phyloP scores from a whole-genome alignment of 64 coral and sea anemone species.

The Orbicella faveolata region DNA sequence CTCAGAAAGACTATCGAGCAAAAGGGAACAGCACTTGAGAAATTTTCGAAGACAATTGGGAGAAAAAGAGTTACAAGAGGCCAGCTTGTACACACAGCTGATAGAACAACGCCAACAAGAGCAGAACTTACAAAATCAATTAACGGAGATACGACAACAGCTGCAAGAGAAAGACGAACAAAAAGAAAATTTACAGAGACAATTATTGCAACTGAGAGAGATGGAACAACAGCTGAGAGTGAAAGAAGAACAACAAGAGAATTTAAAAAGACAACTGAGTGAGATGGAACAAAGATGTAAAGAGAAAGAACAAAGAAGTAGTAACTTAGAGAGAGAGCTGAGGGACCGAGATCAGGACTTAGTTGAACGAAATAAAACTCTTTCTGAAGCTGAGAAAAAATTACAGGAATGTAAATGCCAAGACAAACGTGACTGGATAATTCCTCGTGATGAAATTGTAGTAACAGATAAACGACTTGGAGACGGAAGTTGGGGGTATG shows the following conservation, averaged over 20 bases:
- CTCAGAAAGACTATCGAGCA: slow-evolving; percentile 21
- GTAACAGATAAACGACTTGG: slow-evolving; percentile 10
- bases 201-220: not conserved
- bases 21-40: not conserved
- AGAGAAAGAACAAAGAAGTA: not conserved
- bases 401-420: not conserved
- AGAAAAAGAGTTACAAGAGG: not conserved
- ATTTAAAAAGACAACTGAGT: not conserved
- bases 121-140: not conserved
- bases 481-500: slow-evolving; percentile 25
- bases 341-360: not conserved
- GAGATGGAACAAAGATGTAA: not conserved
- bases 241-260: not conserved
- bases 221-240: not conserved
- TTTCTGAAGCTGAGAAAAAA: slow-evolving; percentile 10
- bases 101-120: not conserved
- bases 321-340: not conserved
- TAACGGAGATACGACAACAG: not conserved
- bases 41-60: not conserved
- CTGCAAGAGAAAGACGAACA: not conserved
- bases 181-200: not conserved
- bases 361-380: not conserved
- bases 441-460: slow-evolving; percentile 30
- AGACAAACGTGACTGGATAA: not conserved
- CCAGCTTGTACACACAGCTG: not conserved